These are phyloP conservation scores for Synergus japonicus DNA, from an alignment of 2,888 invertebrate species.

Conservation along the genomic window DNA sequence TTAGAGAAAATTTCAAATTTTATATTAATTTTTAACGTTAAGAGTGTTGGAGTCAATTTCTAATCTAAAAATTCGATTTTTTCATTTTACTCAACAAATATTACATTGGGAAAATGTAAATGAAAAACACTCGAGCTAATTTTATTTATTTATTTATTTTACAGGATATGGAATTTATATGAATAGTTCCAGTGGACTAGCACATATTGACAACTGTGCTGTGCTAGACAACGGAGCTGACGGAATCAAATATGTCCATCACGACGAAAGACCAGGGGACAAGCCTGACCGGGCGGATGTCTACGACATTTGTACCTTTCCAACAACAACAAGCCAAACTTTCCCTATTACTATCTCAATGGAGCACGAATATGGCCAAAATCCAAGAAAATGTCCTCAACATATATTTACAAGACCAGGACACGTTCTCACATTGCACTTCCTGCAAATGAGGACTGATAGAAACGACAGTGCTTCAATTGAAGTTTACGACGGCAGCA, in stretches of 20 bases:
- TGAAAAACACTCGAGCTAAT: no score
- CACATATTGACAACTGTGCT: constrained; percentile 87
- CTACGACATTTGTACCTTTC: constrained; percentile 91
- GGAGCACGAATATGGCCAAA: constrained; percentile 86
- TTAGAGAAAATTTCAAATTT: no score
- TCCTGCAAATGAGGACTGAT: constrained; percentile 89
- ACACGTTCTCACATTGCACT: constrained; percentile 91
- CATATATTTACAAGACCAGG: constrained; percentile 88
- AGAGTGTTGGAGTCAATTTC: no score
- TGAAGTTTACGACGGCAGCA: constrained; percentile 88
- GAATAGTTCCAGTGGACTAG: constrained; percentile 91
- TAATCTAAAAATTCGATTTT: no score
- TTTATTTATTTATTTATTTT: constrained; percentile 43
- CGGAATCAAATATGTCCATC: constrained; percentile 91
- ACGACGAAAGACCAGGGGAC: constrained; percentile 88
- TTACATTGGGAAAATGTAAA: no score
- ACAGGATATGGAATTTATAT: constrained; percentile 93
- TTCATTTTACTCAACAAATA: no score
- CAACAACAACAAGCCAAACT: constrained; percentile 90
- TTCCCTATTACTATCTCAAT: constrained; percentile 91
- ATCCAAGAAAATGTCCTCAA: constrained; percentile 86
- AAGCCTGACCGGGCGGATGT: constrained; percentile 86
- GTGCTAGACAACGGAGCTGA: constrained; percentile 93
- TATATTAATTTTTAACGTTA: no score
- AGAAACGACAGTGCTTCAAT: constrained; percentile 86